Evolutionary conservation across 2,797 vertebrate genomes (phyloP).

Genomic region (Euthynnus affinis): DNA sequence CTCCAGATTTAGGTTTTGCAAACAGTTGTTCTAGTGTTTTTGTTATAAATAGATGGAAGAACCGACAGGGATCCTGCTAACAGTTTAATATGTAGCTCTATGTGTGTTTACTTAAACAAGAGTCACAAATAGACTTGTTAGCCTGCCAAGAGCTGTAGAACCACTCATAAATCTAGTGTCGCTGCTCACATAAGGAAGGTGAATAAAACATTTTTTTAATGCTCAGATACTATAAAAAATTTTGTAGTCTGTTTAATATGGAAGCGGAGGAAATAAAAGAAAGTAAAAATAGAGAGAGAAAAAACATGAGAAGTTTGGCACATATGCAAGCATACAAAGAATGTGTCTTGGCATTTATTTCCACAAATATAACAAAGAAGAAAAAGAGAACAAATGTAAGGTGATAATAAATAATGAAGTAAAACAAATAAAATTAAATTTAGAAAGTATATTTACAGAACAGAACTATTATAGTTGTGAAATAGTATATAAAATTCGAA

Average conservation of each 20-base stretch:
- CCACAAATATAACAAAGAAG: background rate
- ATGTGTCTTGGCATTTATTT: too few species aligned
- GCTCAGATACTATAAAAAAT: background rate
- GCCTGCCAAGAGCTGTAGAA: constrained; percentile 18
- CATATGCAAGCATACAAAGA: too few species aligned
- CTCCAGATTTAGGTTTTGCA: constrained; percentile 31
- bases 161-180: constrained; percentile 24
- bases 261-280: background rate
- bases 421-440: too few species aligned
- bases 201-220: background rate
- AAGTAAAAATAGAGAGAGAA: background rate
- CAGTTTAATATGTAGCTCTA: constrained; percentile 22
- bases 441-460: too few species aligned
- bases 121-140: constrained; percentile 23
- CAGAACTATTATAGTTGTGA: background rate
- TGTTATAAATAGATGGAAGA: constrained; percentile 37
- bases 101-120: constrained; percentile 43
- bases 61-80: constrained; percentile 29
- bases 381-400: too few species aligned
- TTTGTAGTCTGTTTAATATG: constrained; percentile 9
- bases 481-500: background rate
- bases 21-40: constrained; percentile 33
- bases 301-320: too few species aligned
- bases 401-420: too few species aligned
- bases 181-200: background rate